Evolutionary conservation across 2,113 vertebrate species (phyloP).

Genomic region (Falcunculus frontatus): DNA sequence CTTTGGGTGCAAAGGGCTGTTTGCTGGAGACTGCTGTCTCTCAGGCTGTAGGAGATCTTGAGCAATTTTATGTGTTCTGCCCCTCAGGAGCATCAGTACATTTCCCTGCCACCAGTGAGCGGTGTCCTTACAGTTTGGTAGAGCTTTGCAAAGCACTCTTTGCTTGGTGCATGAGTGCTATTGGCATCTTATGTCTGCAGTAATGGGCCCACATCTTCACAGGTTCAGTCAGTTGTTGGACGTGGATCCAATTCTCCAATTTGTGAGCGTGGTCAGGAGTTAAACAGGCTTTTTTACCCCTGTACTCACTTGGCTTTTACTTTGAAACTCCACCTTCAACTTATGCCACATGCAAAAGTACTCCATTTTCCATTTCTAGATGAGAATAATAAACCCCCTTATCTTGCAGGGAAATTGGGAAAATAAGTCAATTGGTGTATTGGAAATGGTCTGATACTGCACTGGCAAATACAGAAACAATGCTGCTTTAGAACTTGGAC

Average conservation of each 20-base stretch:
- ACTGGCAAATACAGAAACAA: background rate
- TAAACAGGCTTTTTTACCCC: background rate
- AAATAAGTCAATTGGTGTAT: background rate
- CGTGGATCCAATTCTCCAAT: background rate
- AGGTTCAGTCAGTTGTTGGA: background rate
- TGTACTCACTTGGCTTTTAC: background rate
- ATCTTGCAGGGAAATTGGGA: background rate
- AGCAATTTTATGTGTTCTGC: background rate
- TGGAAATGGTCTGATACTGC: background rate
- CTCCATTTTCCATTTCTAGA: background rate
- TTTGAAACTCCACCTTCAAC: background rate
- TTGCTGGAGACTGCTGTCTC: rapidly evolving
- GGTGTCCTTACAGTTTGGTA: background rate
- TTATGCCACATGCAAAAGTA: background rate
- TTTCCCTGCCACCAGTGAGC: background rate
- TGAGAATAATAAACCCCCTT: background rate
- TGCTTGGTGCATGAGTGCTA: background rate
- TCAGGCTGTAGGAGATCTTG: background rate
- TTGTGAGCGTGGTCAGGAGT: background rate
- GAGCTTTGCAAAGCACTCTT: background rate
- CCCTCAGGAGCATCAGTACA: rapidly evolving
- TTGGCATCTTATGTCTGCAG: background rate
- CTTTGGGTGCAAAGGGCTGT: background rate
- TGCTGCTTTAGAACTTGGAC: background rate
- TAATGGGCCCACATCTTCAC: rapidly evolving